Base-by-base conservation (phyloP, 2,797 vertebrate species). In the Huso huso region DNA sequence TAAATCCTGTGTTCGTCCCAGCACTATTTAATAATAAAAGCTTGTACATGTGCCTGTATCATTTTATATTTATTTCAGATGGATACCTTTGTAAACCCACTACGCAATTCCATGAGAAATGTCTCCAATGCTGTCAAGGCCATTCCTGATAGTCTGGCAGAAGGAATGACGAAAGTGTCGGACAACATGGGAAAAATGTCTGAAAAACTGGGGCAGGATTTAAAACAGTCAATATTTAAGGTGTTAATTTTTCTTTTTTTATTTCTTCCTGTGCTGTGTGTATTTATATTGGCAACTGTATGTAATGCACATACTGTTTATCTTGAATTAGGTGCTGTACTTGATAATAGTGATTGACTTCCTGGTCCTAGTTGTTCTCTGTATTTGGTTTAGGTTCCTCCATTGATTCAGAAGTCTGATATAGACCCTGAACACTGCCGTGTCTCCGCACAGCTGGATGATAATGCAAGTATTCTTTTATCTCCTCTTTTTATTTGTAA, bases 141-240 rank as follows among this genome's bases (percentile, higher is more conserved):
- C 57, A 84, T 99, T 73, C 97, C 97, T 58, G 96, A 99, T 88
- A 99, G 95, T 78, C 88, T 99, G 81, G 95, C 95, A 52, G 97
- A 99, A 78, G 96, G 97, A 75, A 94, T 99, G 94, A 98, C 83
- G 81, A 98, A 97, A 84, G 93, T 98, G 80, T 96, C 96, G 51
- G 96, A 99, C 86, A 99, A 99, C 88, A 90, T 99, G 94, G 97
- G 96, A 75, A 96, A 93, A 83, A 98, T 97, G 93, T 97, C 95
- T 57, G 96, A 99, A 82, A 89, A 92, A 79, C 73, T 99, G 75
- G 96, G 96, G 78, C 96, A 99, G 88, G 97, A 99, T 82, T 86
- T 99, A 84, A 94, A 92, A 82, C 95, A 96, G 77, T 97, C 94
- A 72, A 95, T 99, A 85, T 92, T 97, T 78, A 99, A 99, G 96